A percentile compares a stretch with the other conserved stretches of the same genome.
Conservation (phyloP, 2,888 invertebrate genomes). For the Euclidia mi region DNA sequence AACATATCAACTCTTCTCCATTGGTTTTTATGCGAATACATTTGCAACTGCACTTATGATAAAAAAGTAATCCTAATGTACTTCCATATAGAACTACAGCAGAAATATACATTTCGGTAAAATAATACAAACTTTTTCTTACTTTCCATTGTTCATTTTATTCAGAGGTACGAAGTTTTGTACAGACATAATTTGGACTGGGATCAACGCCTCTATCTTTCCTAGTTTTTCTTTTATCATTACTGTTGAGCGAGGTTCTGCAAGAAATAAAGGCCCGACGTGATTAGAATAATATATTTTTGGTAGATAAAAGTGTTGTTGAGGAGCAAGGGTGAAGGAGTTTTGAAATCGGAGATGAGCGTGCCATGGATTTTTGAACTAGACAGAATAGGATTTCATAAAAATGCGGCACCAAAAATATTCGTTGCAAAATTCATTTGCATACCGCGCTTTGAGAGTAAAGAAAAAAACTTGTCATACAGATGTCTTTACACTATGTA, state of each 20-base stretch:
- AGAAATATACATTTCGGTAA: neutral
- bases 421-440: too few relatives aligned
- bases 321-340: neutral
- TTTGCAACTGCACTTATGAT: too few relatives aligned
- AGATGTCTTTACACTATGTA: too few relatives aligned
- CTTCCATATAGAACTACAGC: neutral
- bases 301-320: conserved; percentile 27
- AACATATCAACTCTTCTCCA: too few relatives aligned
- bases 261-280: conserved; percentile 53
- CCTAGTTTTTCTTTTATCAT: conserved; percentile 52
- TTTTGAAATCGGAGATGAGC: neutral
- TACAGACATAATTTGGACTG: conserved; percentile 44
- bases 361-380: neutral
- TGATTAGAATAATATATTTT: conserved; percentile 56
- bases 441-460: too few relatives aligned
- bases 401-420: too few relatives aligned
- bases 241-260: conserved; percentile 43
- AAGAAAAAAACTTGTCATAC: too few relatives aligned
- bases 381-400: neutral
- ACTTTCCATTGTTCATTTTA: conserved; percentile 14
- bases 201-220: conserved; percentile 34
- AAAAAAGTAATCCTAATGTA: neutral
- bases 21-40: too few relatives aligned
- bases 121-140: conserved; percentile 7
- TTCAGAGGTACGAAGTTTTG: conserved; percentile 30